phyloP scores from a whole-genome alignment of 1,140 invertebrate genomes.

The Bicyclus anynana region DNA sequence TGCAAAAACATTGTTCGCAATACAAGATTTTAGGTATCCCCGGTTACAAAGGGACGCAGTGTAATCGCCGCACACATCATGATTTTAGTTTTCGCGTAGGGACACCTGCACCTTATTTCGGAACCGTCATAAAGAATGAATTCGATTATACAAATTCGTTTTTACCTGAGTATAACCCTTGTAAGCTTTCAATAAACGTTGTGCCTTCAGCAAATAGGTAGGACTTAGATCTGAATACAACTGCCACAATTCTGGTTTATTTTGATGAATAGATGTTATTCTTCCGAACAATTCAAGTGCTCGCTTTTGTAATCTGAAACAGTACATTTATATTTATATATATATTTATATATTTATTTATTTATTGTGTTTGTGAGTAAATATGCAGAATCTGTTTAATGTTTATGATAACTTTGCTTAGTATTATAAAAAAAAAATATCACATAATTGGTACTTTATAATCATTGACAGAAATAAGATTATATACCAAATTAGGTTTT shows the following conservation, averaged over 20 bases:
- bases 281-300: slow-evolving; percentile 88
- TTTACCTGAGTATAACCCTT: slow-evolving; percentile 78
- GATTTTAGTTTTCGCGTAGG: no score
- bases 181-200: slow-evolving; percentile 81
- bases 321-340: no score
- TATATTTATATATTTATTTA: no score
- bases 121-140: no score
- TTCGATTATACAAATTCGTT: background rate
- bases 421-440: slow-evolving; percentile 9
- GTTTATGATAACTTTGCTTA: no score
- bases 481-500: background rate
- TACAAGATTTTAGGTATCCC: no score
- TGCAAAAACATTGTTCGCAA: no score
- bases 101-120: no score
- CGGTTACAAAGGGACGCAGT: no score
- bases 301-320: slow-evolving; percentile 78
- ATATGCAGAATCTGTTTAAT: no score
- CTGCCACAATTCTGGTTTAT: slow-evolving; percentile 86
- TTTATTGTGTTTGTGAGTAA: no score
- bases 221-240: slow-evolving; percentile 86
- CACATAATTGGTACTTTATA: background rate
- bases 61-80: no score
- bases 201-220: slow-evolving; percentile 78
- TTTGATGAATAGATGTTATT: slow-evolving; percentile 83
- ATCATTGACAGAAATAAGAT: background rate